Base-by-base conservation (phyloP, 2,888 invertebrate genomes). In the Dusona sp. region DNA sequence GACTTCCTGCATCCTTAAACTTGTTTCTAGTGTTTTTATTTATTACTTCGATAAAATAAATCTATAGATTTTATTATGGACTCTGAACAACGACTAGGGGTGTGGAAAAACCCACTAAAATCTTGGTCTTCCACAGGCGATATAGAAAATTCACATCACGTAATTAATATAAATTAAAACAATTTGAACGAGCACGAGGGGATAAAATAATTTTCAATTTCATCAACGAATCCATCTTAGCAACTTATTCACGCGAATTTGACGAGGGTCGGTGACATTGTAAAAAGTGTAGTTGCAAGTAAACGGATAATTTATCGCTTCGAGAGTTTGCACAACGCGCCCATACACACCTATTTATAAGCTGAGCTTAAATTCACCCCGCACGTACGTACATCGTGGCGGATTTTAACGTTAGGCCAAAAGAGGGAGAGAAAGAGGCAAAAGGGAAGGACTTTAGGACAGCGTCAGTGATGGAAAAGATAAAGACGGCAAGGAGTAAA, bases 281-380 rank as follows among this genome's bases (percentile, higher is more conserved):
- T 16, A 54, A 72, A 65, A 38, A 68, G 54, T n/a, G 25, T 16
- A 61, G 54, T 33, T 72, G 54, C 33, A 13, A 61, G 42, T 70
- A 38, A 68, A 25, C 73, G 38, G 70, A 79, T 79, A 83, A 85
- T 85, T 83, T 75, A 85, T 70, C 65, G 75, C 65, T 51, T 68
- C 75, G 38, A 65, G 82, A 70, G 61, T 70, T 82, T 70, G 64
- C 78, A 79, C 83, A 65, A 79, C 79, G 57, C 75, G 79, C 48
- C 70, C 75, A 67, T 79, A 79, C 79, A 79, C 85, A 54, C 70
- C 70, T 79, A 83, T 61, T 83, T 83, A 85, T 79, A 85, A 77
- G 54, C 75, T 64, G 72, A 83, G 75, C 72, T 79, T 72, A 79
- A 85, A 85, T 85, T 83, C 70, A 57, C 54, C 29, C 29, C 38